Evolutionary conservation across 2,113 vertebrate genomes (phyloP).

Genomic region (Pogonocichla stellata): DNA sequence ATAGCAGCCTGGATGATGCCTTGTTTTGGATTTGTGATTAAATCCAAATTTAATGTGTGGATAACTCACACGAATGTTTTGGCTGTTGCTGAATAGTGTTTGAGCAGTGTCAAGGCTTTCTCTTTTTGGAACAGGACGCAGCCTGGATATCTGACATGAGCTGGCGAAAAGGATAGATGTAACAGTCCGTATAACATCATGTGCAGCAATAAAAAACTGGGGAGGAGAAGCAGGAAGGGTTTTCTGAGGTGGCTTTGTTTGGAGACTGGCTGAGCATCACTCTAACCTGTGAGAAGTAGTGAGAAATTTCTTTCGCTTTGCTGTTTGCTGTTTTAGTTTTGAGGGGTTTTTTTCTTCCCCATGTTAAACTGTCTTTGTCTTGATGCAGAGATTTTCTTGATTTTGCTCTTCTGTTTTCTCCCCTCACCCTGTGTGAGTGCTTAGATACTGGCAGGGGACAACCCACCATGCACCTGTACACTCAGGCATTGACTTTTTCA

Average conservation of each 20-base stretch:
- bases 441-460: neutral
- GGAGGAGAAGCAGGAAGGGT: neutral
- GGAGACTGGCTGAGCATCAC: neutral
- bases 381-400: neutral
- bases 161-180: neutral
- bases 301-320: neutral
- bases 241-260: neutral
- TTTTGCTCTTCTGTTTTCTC: neutral
- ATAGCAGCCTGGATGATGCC: neutral
- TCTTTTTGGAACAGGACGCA: neutral
- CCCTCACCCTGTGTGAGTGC: fast-evolving
- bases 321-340: neutral
- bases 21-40: neutral
- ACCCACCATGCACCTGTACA: neutral
- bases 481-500: neutral
- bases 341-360: neutral
- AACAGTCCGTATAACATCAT: fast-evolving
- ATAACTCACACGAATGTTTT: neutral
- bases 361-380: neutral
- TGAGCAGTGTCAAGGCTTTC: neutral
- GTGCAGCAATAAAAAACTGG: neutral
- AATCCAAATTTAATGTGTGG: too few species aligned
- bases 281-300: neutral
- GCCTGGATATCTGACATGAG: neutral
- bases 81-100: neutral